Conservation (phyloP, 2,888 invertebrate genomes). For the Liodrosophila aerea region DNA sequence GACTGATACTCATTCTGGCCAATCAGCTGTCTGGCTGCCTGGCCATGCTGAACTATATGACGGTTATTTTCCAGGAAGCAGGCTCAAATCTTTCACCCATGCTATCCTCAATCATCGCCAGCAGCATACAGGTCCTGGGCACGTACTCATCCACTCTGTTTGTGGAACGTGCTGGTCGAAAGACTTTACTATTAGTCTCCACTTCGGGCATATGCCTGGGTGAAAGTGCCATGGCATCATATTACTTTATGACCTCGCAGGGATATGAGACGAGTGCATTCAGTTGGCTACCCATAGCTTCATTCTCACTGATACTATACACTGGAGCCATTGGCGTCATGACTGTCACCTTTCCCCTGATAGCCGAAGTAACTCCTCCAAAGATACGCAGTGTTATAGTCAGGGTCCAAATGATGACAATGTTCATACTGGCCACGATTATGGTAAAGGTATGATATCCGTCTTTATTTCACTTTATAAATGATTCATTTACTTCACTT, state of each 20-base stretch:
- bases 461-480: conserved; percentile 5
- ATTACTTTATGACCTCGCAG: conserved; percentile 43
- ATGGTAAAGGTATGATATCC: conserved; percentile 11
- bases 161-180: conserved; percentile 78
- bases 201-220: conserved; percentile 71
- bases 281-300: conserved; percentile 74
- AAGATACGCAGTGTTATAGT: conserved; percentile 61
- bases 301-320: conserved; percentile 76
- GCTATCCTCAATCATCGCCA: conserved; percentile 72
- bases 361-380: conserved; percentile 71
- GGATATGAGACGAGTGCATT: conserved; percentile 59
- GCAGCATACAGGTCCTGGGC: conserved; percentile 20
- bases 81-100: conserved; percentile 76
- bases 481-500: neutral
- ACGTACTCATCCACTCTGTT: conserved; percentile 36
- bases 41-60: conserved; percentile 77
- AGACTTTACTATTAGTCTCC: conserved; percentile 62
- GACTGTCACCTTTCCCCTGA: conserved; percentile 72
- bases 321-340: conserved; percentile 72
- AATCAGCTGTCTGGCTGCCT: conserved; percentile 78
- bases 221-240: conserved; percentile 54
- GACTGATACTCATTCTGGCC: conserved; percentile 66
- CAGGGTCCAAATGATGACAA: conserved; percentile 50
- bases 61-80: conserved; percentile 72
- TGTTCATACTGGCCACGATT: conserved; percentile 13